Evolutionary conservation across 1,140 invertebrate genomes (phyloP).

Genomic region (Scaptomyza pallida): DNA sequence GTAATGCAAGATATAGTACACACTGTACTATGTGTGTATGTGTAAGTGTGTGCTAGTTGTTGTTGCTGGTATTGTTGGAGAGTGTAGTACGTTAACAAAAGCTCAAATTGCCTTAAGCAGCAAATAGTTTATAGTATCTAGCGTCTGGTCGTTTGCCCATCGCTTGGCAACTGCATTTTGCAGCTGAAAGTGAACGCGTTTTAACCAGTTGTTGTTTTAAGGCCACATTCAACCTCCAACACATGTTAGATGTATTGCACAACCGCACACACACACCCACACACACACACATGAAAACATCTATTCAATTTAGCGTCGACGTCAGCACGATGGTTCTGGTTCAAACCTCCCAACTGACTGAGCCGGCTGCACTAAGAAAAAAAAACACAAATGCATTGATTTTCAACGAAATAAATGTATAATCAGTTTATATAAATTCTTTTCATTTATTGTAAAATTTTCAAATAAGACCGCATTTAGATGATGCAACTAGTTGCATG

Average conservation of each 20-base stretch:
- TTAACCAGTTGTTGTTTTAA: slow-evolving; percentile 36
- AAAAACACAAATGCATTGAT: too few species aligned
- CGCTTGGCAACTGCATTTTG: slow-evolving; percentile 33
- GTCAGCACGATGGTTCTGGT: slow-evolving; percentile 35
- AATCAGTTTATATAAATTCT: too few species aligned
- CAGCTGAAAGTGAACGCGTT: slow-evolving; percentile 41
- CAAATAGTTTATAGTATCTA: slow-evolving; percentile 39
- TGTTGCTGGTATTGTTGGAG: slow-evolving; percentile 1
- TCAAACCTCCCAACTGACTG: slow-evolving; percentile 6
- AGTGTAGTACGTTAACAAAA: slow-evolving; percentile 42
- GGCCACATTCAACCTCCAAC: slow-evolving; percentile 4
- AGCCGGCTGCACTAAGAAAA: neutral
- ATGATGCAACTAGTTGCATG: too few species aligned
- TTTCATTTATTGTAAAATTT: too few species aligned
- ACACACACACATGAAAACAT: slow-evolving; percentile 14
- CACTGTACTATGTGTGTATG: neutral
- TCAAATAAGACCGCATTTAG: too few species aligned
- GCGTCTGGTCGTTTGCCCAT: slow-evolving; percentile 8
- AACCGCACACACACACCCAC: neutral
- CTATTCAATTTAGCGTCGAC: slow-evolving; percentile 47
- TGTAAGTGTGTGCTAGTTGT: neutral
- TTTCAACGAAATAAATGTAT: too few species aligned
- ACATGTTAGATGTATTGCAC: slow-evolving; percentile 18
- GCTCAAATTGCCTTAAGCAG: slow-evolving; percentile 46
- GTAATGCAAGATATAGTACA: slow-evolving; percentile 12